phyloP scores from a whole-genome alignment of 2,888 invertebrate genomes.

The Tiliacea citrago region DNA sequence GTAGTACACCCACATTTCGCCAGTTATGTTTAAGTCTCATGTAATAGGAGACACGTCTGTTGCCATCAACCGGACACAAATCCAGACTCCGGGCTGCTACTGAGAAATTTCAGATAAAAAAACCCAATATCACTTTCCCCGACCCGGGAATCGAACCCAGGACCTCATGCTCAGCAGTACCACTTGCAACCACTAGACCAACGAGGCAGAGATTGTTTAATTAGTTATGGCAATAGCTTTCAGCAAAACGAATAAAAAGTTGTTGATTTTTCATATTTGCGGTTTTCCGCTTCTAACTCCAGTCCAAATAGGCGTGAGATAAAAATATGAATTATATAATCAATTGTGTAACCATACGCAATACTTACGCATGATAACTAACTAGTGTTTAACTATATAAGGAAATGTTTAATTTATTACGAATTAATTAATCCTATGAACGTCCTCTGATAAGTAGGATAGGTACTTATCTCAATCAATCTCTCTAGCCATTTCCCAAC shows the following conservation, averaged over 20 bases:
- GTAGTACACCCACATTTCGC: too few species aligned
- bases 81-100: too few species aligned
- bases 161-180: too few species aligned
- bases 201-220: neutral
- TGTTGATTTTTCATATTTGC: slow-evolving; percentile 54
- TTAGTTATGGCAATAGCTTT: slow-evolving; percentile 21
- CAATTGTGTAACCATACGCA: slow-evolving; percentile 45
- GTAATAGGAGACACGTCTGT: too few species aligned
- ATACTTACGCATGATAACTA: slow-evolving; percentile 34
- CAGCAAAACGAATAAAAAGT: slow-evolving; percentile 1
- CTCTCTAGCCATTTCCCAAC: too few species aligned
- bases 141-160: too few species aligned
- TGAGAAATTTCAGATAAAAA: too few species aligned
- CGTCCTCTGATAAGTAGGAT: neutral
- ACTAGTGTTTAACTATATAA: slow-evolving; percentile 3
- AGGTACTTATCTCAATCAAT: neutral
- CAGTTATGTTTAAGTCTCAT: too few species aligned
- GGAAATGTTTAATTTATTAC: slow-evolving; percentile 21
- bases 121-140: too few species aligned
- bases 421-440: slow-evolving; percentile 34
- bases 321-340: slow-evolving; percentile 47
- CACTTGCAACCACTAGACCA: too few species aligned
- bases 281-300: slow-evolving; percentile 20
- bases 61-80: too few species aligned
- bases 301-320: slow-evolving; percentile 46